Conservation (phyloP, 2,797 vertebrate species). For the Champsocephalus esox region DNA sequence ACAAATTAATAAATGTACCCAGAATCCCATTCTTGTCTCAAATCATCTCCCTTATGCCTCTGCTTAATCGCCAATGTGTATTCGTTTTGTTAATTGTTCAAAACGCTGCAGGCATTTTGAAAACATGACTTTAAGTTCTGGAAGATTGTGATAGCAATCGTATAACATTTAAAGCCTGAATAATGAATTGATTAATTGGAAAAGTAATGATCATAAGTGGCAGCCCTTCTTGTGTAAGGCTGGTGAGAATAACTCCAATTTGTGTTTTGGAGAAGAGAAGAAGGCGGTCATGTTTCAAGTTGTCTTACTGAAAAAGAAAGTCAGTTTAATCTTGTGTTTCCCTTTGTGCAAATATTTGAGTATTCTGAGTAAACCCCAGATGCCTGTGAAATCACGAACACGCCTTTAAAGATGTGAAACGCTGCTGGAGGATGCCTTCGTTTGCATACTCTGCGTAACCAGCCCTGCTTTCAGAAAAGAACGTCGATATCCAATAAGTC, state of each 20-base stretch:
- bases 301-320: not conserved
- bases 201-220: too few relatives aligned
- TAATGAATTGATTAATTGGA: not conserved
- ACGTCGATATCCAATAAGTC: too few relatives aligned
- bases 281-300: not conserved
- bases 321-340: not conserved
- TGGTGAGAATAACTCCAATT: not conserved
- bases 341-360: constrained; percentile 8
- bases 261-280: not conserved
- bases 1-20: too few relatives aligned
- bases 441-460: not conserved
- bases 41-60: too few relatives aligned
- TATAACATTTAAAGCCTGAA: not conserved
- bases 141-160: too few relatives aligned
- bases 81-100: too few relatives aligned
- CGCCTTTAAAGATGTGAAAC: not conserved
- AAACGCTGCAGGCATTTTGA: too few relatives aligned
- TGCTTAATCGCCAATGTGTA: too few relatives aligned
- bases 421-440: not conserved
- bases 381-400: not conserved
- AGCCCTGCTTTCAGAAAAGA: not conserved
- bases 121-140: too few relatives aligned
- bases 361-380: not conserved
- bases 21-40: too few relatives aligned
- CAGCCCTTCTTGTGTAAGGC: not conserved